Conservation (phyloP, 2,113 vertebrate genomes). For the Pelecanoides urinatrix region DNA sequence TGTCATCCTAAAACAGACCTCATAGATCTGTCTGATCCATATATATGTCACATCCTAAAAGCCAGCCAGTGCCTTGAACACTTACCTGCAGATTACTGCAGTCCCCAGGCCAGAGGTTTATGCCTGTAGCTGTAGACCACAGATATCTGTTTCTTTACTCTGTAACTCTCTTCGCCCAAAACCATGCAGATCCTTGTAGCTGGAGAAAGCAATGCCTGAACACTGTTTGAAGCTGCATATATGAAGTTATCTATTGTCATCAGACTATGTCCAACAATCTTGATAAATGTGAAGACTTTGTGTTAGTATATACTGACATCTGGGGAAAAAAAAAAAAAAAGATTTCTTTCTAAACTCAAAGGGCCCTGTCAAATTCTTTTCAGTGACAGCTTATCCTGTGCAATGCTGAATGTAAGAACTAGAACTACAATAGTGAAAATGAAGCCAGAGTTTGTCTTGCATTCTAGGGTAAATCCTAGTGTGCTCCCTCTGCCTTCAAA, state of each 20-base stretch:
- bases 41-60: neutral
- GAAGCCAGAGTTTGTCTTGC: neutral
- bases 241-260: neutral
- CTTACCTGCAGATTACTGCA: neutral
- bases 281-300: neutral
- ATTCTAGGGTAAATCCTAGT: neutral
- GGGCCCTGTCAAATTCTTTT: neutral
- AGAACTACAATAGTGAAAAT: neutral
- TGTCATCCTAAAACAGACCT: neutral
- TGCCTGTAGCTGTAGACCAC: neutral
- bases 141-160: neutral
- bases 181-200: neutral
- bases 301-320: neutral
- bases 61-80: rapidly evolving
- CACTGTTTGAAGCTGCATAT: neutral
- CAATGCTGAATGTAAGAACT: neutral
- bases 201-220: neutral
- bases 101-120: rapidly evolving
- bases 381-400: neutral
- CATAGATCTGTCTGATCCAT: neutral
- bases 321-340: neutral
- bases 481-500: neutral
- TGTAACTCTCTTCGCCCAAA: neutral
- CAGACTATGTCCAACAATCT: neutral
- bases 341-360: neutral